These are phyloP conservation scores for Tetrao urogallus DNA, from an alignment of 2,113 vertebrate genomes.

Conservation along the genomic window DNA sequence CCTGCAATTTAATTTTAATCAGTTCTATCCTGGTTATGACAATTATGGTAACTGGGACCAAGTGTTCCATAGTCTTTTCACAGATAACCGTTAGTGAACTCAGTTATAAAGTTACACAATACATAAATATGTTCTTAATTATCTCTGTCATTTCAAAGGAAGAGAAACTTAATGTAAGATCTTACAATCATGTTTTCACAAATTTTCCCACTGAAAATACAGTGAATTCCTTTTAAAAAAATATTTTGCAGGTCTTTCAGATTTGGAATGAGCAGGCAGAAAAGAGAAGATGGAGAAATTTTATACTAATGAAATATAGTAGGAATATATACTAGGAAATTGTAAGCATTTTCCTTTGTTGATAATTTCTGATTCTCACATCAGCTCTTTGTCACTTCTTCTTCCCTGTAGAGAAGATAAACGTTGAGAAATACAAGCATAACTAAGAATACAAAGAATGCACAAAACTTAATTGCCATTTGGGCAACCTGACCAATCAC, in stretches of 20 bases:
- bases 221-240: fast-evolving
- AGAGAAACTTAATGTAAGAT: neutral
- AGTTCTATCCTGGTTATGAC: neutral
- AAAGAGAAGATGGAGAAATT: neutral
- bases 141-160: neutral
- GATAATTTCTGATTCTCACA: neutral
- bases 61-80: neutral
- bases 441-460: neutral
- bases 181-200: neutral
- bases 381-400: neutral
- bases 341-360: neutral
- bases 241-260: neutral
- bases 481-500: neutral
- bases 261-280: neutral
- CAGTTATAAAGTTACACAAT: neutral
- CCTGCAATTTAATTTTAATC: neutral
- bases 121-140: neutral
- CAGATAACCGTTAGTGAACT: neutral
- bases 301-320: neutral
- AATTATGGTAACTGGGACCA: neutral
- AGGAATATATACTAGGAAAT: too few relatives aligned
- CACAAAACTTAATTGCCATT: neutral
- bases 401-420: neutral
- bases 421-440: neutral
- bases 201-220: neutral